Conservation (phyloP, 1,140 invertebrate genomes). For the Drosophila tristis region DNA sequence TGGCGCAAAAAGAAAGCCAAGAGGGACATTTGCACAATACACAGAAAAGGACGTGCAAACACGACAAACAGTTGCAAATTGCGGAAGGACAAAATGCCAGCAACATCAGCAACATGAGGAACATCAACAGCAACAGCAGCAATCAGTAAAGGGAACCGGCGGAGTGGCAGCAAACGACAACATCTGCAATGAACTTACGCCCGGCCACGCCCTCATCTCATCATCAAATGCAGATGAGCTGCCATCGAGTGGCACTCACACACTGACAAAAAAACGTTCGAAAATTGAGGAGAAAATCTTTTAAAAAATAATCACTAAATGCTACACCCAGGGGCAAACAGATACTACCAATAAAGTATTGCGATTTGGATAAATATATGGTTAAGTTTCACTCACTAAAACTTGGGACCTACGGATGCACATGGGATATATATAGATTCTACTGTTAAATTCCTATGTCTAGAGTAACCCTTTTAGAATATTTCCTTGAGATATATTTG, state of each 20-base stretch:
- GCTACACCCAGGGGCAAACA: not conserved
- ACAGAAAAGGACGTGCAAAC: constrained; percentile 78
- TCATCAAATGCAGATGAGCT: constrained; percentile 68
- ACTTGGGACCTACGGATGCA: no score
- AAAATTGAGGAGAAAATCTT: no score
- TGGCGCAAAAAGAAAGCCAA: constrained; percentile 24
- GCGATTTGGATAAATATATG: no score
- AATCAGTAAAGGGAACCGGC: not conserved
- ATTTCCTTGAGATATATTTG: not conserved
- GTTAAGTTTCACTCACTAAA: no score
- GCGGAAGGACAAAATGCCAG: constrained; percentile 52
- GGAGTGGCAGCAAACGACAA: constrained; percentile 23
- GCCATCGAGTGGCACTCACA: constrained; percentile 57
- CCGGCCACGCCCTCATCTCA: constrained; percentile 27
- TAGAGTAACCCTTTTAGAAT: no score
- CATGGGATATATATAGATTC: no score
- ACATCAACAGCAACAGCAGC: not conserved
- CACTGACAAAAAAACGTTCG: not conserved
- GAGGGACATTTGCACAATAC: constrained; percentile 73
- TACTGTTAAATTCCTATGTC: no score
- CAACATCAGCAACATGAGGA: constrained; percentile 31
- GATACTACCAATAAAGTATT: no score
- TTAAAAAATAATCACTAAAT: no score
- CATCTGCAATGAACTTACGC: constrained; percentile 47
- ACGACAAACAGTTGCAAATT: constrained; percentile 79